Evolutionary conservation across 2,888 invertebrate genomes (phyloP).

Genomic region (Cremastinae sp.): DNA sequence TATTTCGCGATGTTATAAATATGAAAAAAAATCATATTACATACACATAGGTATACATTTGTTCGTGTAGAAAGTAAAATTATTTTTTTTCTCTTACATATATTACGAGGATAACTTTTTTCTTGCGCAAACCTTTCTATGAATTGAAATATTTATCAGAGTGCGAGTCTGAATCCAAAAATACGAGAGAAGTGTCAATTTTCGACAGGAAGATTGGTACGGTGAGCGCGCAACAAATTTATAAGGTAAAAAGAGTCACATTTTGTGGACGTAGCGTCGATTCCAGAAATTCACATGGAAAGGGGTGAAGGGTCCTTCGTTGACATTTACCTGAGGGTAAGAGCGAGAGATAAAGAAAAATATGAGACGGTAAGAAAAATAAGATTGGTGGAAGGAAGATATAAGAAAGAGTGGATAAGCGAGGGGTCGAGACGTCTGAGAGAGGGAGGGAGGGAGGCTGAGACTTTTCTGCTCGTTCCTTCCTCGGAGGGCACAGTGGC

Average conservation of each 20-base stretch:
- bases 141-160: too few species aligned
- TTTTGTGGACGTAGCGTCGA: too few species aligned
- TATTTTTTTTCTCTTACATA: too few species aligned
- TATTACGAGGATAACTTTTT: too few species aligned
- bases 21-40: too few species aligned
- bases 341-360: background rate
- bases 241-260: conserved; percentile 7
- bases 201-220: background rate
- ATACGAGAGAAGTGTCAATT: background rate
- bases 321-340: conserved; percentile 16
- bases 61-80: too few species aligned
- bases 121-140: too few species aligned
- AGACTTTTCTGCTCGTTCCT: conserved; percentile 24
- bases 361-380: conserved; percentile 30
- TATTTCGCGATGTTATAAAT: too few species aligned
- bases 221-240: conserved; percentile 3
- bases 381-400: conserved; percentile 25
- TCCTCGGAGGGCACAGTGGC: conserved; percentile 68
- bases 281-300: too few species aligned
- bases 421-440: conserved; percentile 70
- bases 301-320: background rate
- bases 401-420: conserved; percentile 61
- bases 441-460: conserved; percentile 63
- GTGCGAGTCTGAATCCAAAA: background rate
- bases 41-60: too few species aligned